Base-by-base conservation (phyloP, 1,140 invertebrate species). In the Drosophila gunungcola region DNA sequence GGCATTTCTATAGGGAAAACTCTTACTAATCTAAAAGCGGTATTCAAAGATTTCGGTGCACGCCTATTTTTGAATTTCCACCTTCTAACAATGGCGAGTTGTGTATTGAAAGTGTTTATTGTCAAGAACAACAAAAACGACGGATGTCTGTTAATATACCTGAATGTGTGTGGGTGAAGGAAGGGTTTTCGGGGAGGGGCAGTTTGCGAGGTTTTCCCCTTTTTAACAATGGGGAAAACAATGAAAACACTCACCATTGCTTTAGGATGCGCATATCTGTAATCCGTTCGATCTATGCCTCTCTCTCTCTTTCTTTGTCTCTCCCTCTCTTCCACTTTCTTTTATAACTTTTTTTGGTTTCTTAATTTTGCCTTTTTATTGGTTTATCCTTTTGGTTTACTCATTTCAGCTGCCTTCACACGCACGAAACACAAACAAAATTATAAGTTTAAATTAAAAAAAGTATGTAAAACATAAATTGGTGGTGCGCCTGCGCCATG, bases 231-330 rank as follows among this genome's bases (percentile, higher is more conserved):
- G 48, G 48, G 29, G n/a, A 51, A 51, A 51, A 51, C 48, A 51
- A 51, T 32, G 29, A 51, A 34, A 51, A 54, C 57, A 82, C 85
- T 89, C 75, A 89, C 85, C 85, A 89, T 80, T 85, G 85, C 74
- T 89, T 89, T 46, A 89, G 68, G 55, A 89, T 89, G 68, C 85
- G 86, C 85, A 89, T 89, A 68, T 70, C 52, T 38, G 65, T 69
- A 69, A 68, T 68, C 53, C 67, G 36, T 38, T 70, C 12, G 12
- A 55, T 69, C 49, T 41, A 34, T 21, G 61, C 5, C 25, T 12
- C 25, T 25, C 16, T 29, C 29, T 54, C 16, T 60, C 3, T 57
- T 42, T 41, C 38, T 32, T 13, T 49, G 21, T 12, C 21, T 36
- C 2, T 42, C 42, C n/a, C 21, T 42, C 13, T 56, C 36, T 29